Conservation (phyloP, 2,888 invertebrate species). For the Clistopyga incitator region DNA sequence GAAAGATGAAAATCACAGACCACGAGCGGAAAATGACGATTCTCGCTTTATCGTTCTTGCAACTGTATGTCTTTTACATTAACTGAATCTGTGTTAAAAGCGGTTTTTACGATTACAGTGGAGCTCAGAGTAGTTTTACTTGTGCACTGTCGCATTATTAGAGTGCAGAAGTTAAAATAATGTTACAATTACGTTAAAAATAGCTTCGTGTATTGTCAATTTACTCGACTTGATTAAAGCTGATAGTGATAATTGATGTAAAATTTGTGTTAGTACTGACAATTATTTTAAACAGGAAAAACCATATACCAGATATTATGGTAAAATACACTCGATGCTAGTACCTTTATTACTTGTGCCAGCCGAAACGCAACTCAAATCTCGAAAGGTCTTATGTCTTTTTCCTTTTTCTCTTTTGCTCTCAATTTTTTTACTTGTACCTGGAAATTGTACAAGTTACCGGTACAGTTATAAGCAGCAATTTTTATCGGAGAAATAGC, state of each 20-base stretch:
- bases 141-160: not conserved
- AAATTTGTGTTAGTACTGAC: slow-evolving; percentile 27
- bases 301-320: slow-evolving; percentile 42
- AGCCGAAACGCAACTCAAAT: slow-evolving; percentile 87
- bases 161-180: not conserved
- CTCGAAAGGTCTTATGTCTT: slow-evolving; percentile 87
- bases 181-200: slow-evolving; percentile 3
- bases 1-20: not conserved
- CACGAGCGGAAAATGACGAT: not conserved
- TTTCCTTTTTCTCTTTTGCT: slow-evolving; percentile 85
- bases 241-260: not conserved
- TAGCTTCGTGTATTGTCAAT: slow-evolving; percentile 3
- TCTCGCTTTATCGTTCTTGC: not conserved
- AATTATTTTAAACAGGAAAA: slow-evolving; percentile 23
- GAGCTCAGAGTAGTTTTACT: not conserved
- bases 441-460: slow-evolving; percentile 81
- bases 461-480: slow-evolving; percentile 49
- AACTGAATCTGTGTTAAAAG: not conserved
- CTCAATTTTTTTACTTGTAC: slow-evolving; percentile 84
- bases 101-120: not conserved
- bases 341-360: slow-evolving; percentile 85
- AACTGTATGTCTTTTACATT: not conserved
- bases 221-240: not conserved
- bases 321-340: slow-evolving; percentile 78
- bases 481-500: not conserved